Conservation (phyloP, 2,888 invertebrate genomes). For the Sicus ferrugineus region DNA sequence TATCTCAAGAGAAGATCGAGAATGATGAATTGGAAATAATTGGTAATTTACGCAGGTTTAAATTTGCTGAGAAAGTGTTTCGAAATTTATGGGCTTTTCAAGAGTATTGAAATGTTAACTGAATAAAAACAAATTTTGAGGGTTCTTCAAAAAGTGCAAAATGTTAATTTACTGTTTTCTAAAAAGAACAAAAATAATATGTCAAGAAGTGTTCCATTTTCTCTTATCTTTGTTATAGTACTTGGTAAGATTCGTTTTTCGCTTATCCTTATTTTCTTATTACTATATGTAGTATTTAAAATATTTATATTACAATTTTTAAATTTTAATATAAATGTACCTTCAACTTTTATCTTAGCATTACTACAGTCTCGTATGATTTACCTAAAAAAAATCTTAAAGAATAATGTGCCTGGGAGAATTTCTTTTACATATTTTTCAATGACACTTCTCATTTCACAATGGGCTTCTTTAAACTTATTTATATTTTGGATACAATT, state of each 20-base stretch:
- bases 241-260: slow-evolving; percentile 34
- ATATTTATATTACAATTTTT: slow-evolving; percentile 34
- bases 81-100: no score
- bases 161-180: no score
- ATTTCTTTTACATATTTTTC: slow-evolving; percentile 28
- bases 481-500: slow-evolving; percentile 31
- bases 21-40: no score
- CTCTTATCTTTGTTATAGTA: slow-evolving; percentile 35
- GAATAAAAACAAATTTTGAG: no score
- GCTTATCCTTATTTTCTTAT: slow-evolving; percentile 32
- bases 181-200: no score
- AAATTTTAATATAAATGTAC: slow-evolving; percentile 36
- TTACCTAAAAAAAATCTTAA: slow-evolving; percentile 33
- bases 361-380: slow-evolving; percentile 35
- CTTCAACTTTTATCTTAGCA: slow-evolving; percentile 28
- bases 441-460: slow-evolving; percentile 25
- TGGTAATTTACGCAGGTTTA: no score
- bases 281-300: slow-evolving; percentile 31
- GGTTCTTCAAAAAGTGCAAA: no score
- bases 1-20: no score
- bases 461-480: slow-evolving; percentile 32
- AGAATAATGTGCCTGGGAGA: slow-evolving; percentile 28
- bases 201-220: slow-evolving; percentile 28
- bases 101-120: no score
- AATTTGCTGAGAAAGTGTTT: no score